These are phyloP conservation scores for Drosophila sturtevanti DNA, from an alignment of 1,140 invertebrate species.

Conservation along the genomic window DNA sequence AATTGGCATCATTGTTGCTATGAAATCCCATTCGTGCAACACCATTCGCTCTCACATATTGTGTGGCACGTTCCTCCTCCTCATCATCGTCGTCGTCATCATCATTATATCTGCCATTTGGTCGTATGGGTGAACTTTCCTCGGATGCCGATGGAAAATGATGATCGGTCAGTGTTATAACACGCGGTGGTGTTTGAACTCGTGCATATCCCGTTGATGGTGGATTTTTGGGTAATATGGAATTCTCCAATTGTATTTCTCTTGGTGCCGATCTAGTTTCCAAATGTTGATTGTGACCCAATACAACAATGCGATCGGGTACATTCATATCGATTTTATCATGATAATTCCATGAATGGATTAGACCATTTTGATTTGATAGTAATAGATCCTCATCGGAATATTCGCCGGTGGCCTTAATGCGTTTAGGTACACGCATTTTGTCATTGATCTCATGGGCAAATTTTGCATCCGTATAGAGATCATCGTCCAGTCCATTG, in stretches of 20 bases:
- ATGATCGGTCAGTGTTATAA: slow-evolving; percentile 92
- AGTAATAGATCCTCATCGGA: slow-evolving; percentile 86
- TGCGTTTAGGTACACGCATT: slow-evolving; percentile 91
- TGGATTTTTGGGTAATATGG: slow-evolving; percentile 88
- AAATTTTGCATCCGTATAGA: slow-evolving; percentile 88
- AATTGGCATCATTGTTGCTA: slow-evolving; percentile 61
- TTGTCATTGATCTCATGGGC: slow-evolving; percentile 89
- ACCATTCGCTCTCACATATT: slow-evolving; percentile 75
- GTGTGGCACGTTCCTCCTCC: slow-evolving; percentile 54
- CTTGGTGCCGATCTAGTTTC: slow-evolving; percentile 91
- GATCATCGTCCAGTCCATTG: slow-evolving; percentile 85
- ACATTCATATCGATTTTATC: slow-evolving; percentile 94
- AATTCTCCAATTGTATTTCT: slow-evolving; percentile 93
- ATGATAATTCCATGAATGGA: slow-evolving; percentile 86
- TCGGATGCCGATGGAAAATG: slow-evolving; percentile 90
- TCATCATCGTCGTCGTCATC: slow-evolving; percentile 67
- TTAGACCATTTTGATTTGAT: slow-evolving; percentile 84
- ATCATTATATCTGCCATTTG: slow-evolving; percentile 54
- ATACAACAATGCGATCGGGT: slow-evolving; percentile 94
- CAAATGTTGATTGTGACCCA: slow-evolving; percentile 92
- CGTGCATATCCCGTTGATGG: slow-evolving; percentile 86
- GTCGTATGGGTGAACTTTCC: slow-evolving; percentile 77
- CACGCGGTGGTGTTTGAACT: slow-evolving; percentile 91
- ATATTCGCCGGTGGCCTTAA: slow-evolving; percentile 87
- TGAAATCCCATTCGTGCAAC: slow-evolving; percentile 72